A percentile compares a stretch with the other conserved stretches of the same genome.
phyloP scores from a whole-genome alignment of 1,140 invertebrate species.

The Eufriesea mexicana region DNA sequence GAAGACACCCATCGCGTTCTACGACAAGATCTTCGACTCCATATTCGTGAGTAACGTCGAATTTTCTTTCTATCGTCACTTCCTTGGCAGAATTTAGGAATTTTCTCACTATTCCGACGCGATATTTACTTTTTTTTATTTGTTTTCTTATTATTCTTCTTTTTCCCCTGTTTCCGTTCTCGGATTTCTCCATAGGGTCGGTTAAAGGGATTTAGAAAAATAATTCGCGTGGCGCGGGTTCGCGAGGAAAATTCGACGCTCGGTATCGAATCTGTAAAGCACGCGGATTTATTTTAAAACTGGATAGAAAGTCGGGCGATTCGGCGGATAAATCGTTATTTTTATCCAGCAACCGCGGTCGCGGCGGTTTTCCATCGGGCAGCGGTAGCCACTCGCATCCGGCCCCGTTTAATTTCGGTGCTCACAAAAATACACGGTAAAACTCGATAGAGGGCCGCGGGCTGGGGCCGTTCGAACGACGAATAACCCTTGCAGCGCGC shows the following conservation, averaged over 20 bases:
- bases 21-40: slow-evolving; percentile 86
- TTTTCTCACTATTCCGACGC: too few species aligned
- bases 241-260: neutral
- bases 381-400: slow-evolving; percentile 21
- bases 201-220: too few species aligned
- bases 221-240: too few species aligned
- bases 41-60: slow-evolving; percentile 88
- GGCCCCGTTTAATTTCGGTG: slow-evolving; percentile 36
- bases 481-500: slow-evolving; percentile 14
- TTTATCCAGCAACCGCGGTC: slow-evolving; percentile 21
- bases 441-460: neutral
- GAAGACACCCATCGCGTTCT: slow-evolving; percentile 87
- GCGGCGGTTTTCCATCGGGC: slow-evolving; percentile 20
- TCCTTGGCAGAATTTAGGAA: too few species aligned
- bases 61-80: neutral
- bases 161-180: neutral
- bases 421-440: slow-evolving; percentile 38
- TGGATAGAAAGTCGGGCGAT: neutral
- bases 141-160: neutral
- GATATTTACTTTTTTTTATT: too few species aligned
- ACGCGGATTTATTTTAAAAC: slow-evolving; percentile 1
- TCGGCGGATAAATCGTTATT: slow-evolving; percentile 42
- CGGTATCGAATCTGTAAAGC: neutral
- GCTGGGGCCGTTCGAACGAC: neutral
- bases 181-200: too few species aligned